Evolutionary conservation across 2,888 invertebrate genomes (phyloP).

Genomic region (Miltochrista miniata): DNA sequence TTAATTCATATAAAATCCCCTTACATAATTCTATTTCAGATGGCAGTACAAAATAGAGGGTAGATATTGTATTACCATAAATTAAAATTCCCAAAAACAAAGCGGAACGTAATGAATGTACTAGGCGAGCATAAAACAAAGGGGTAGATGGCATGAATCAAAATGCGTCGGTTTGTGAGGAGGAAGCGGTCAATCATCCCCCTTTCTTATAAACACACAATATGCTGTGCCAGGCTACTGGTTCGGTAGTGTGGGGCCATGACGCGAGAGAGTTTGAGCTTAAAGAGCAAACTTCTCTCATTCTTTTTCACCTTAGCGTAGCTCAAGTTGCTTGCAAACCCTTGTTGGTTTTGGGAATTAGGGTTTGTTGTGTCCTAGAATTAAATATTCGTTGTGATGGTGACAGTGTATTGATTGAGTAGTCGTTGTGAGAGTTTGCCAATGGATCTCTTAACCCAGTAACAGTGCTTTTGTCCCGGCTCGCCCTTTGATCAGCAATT

Average conservation of each 20-base stretch:
- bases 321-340: too few relatives aligned
- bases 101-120: conserved; percentile 43
- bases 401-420: too few relatives aligned
- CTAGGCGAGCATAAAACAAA: conserved; percentile 59
- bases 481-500: too few relatives aligned
- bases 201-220: conserved; percentile 60
- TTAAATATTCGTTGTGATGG: too few relatives aligned
- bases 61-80: conserved; percentile 55
- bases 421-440: too few relatives aligned
- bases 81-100: conserved; percentile 49
- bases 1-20: not conserved
- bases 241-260: conserved; percentile 31
- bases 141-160: conserved; percentile 59
- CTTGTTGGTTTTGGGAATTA: too few relatives aligned
- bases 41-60: conserved; percentile 20
- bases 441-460: too few relatives aligned
- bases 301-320: too few relatives aligned
- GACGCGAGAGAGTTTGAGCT: conserved; percentile 1
- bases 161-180: conserved; percentile 64
- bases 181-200: conserved; percentile 80
- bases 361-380: too few relatives aligned
- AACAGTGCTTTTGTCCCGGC: too few relatives aligned
- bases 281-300: too few relatives aligned
- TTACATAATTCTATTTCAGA: conserved; percentile 14
- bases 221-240: conserved; percentile 40